Evolutionary conservation across 2,797 vertebrate species (phyloP).

Genomic region (Apodemus agrarius): DNA sequence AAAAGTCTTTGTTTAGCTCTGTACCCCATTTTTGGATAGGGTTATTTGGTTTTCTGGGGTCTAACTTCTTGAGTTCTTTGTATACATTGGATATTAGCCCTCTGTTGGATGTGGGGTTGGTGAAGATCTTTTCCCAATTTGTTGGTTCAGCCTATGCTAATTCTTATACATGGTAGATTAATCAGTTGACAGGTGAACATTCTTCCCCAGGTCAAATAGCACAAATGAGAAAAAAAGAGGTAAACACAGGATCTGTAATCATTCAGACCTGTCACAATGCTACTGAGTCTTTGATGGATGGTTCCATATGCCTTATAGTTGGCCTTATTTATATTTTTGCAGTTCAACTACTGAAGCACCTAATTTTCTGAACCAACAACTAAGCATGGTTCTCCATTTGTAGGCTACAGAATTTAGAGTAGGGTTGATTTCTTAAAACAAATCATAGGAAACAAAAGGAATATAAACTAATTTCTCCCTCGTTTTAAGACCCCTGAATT

Average conservation of each 20-base stretch:
- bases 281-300: constrained; percentile 53
- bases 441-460: constrained; percentile 25
- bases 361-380: constrained; percentile 45
- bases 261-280: constrained; percentile 1
- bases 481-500: constrained; percentile 20
- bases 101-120: too few species aligned
- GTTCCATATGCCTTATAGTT: constrained; percentile 62
- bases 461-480: background rate
- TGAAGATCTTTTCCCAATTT: too few species aligned
- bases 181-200: constrained; percentile 57
- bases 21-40: too few species aligned
- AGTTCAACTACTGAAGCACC: constrained; percentile 29
- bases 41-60: too few species aligned
- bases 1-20: too few species aligned
- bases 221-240: constrained; percentile 32
- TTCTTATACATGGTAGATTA: constrained; percentile 55
- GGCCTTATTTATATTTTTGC: background rate
- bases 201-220: constrained; percentile 32
- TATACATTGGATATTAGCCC: too few species aligned
- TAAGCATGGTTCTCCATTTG: constrained; percentile 7
- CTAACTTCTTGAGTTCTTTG: too few species aligned
- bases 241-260: constrained; percentile 1
- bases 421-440: constrained; percentile 50
- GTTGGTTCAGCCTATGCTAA: background rate
- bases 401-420: background rate